Evolutionary conservation across 2,888 invertebrate species (phyloP).

Genomic region (Ormyrus labotus): DNA sequence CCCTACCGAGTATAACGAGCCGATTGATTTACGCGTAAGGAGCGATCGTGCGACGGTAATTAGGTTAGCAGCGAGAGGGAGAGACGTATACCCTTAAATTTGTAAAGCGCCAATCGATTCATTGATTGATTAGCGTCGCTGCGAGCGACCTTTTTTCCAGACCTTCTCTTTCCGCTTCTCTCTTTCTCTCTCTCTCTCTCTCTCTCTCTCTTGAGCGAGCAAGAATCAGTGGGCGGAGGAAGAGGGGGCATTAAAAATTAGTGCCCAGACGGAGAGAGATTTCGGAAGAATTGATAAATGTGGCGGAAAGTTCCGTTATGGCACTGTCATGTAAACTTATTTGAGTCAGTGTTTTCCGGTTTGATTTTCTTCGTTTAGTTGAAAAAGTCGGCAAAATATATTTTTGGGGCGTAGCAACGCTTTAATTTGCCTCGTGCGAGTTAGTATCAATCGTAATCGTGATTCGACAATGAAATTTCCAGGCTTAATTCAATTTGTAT

Average conservation of each 20-base stretch:
- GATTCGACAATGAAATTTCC: too few species aligned
- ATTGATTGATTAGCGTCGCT: slow-evolving; percentile 44
- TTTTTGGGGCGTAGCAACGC: too few species aligned
- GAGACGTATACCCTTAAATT: slow-evolving; percentile 48
- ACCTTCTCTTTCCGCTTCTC: background rate
- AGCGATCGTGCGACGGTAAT: slow-evolving; percentile 34
- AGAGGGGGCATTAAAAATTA: slow-evolving; percentile 34
- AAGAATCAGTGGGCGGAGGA: background rate
- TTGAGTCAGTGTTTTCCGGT: too few species aligned
- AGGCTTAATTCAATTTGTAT: too few species aligned
- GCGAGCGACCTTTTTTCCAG: background rate
- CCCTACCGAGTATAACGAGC: slow-evolving; percentile 6
- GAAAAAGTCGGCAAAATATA: too few species aligned
- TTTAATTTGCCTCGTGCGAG: too few species aligned
- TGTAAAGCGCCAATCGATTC: slow-evolving; percentile 55
- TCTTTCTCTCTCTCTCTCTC: background rate
- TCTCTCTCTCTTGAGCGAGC: background rate
- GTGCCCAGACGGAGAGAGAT: background rate
- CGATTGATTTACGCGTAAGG: slow-evolving; percentile 48
- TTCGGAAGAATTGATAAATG: too few species aligned
- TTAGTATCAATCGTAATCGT: too few species aligned
- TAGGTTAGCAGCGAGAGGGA: slow-evolving; percentile 36
- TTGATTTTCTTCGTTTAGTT: too few species aligned
- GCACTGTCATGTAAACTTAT: too few species aligned
- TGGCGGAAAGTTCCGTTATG: too few species aligned